These are phyloP conservation scores for Chromis chromis DNA, from an alignment of 2,797 vertebrate species.

Conservation along the genomic window DNA sequence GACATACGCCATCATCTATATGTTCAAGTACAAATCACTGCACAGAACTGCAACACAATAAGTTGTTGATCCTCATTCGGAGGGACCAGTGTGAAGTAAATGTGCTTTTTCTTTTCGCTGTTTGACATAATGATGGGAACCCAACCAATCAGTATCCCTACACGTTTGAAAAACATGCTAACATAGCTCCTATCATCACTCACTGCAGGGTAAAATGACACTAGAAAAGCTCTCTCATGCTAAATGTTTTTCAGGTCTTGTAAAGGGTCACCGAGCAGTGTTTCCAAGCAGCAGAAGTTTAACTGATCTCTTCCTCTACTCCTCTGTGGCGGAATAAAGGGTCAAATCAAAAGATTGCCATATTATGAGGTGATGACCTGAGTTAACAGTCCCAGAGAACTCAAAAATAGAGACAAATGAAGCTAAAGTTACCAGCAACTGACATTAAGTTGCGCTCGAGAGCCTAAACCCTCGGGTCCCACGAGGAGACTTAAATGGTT, in stretches of 20 bases:
- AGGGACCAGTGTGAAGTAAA: not conserved
- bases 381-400: conserved; percentile 42
- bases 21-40: not conserved
- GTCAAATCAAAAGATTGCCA: conserved; percentile 57
- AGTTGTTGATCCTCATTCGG: not conserved
- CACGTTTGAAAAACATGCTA: conserved; percentile 23
- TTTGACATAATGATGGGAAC: conserved; percentile 17
- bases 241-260: conserved; percentile 33
- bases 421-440: conserved; percentile 62
- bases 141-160: not conserved
- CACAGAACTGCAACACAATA: not conserved
- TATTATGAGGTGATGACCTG: conserved; percentile 54
- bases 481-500: conserved; percentile 64
- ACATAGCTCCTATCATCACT: conserved; percentile 20
- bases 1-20: not conserved
- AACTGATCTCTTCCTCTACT: conserved; percentile 35
- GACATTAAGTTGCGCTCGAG: conserved; percentile 53
- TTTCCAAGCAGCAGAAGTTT: conserved; percentile 39
- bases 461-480: conserved; percentile 58
- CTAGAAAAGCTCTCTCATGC: conserved; percentile 6
- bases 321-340: conserved; percentile 38
- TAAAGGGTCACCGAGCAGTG: conserved; percentile 22
- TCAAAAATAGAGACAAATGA: conserved; percentile 53
- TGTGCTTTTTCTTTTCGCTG: not conserved
- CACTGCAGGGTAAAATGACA: not conserved